Conservation (phyloP, 2,888 invertebrate genomes). For the Drosophila melanosoma region DNA sequence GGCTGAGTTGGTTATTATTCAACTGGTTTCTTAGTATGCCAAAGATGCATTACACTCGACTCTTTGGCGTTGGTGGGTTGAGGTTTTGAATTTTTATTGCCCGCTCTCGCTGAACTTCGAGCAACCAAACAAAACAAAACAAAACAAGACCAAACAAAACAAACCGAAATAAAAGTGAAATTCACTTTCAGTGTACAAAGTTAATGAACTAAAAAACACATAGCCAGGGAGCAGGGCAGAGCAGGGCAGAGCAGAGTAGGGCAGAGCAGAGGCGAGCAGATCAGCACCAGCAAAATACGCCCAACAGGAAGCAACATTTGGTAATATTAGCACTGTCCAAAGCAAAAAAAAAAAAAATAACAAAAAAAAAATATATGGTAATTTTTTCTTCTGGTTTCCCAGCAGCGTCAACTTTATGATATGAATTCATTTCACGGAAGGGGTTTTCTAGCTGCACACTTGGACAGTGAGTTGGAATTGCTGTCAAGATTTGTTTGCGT, state of each 20-base stretch:
- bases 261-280: neutral
- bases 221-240: slow-evolving; percentile 21
- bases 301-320: slow-evolving; percentile 58
- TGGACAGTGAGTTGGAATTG: slow-evolving; percentile 10
- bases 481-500: slow-evolving; percentile 66
- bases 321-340: slow-evolving; percentile 70
- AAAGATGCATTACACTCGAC: slow-evolving; percentile 50
- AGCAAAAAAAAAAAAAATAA: slow-evolving; percentile 17
- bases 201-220: slow-evolving; percentile 65
- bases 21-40: slow-evolving; percentile 76
- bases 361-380: slow-evolving; percentile 59
- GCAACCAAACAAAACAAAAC: slow-evolving; percentile 30
- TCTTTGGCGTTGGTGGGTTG: slow-evolving; percentile 11
- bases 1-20: slow-evolving; percentile 68
- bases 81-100: slow-evolving; percentile 45
- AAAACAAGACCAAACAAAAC: slow-evolving; percentile 39
- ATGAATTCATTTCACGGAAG: slow-evolving; percentile 69
- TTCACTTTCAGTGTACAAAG: slow-evolving; percentile 64
- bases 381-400: slow-evolving; percentile 62
- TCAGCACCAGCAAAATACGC: slow-evolving; percentile 12
- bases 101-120: slow-evolving; percentile 72
- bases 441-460: neutral
- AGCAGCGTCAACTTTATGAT: slow-evolving; percentile 53
- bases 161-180: slow-evolving; percentile 64
- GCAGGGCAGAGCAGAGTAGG: neutral